Evolutionary conservation across 2,113 vertebrate genomes (phyloP).

Genomic region (Strix uralensis): DNA sequence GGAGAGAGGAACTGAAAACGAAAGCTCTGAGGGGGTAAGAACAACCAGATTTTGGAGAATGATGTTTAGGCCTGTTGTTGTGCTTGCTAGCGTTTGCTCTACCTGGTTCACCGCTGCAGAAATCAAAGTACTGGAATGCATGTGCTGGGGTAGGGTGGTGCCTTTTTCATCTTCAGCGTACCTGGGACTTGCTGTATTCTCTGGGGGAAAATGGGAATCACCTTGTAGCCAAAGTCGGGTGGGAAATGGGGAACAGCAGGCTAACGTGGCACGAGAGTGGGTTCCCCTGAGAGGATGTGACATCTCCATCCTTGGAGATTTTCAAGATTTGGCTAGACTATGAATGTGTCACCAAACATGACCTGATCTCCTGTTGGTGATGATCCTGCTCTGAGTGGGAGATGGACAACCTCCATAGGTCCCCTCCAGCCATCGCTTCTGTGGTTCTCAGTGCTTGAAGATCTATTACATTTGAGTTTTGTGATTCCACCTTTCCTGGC

Average conservation of each 20-base stretch:
- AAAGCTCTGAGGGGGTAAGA: background rate
- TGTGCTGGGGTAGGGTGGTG: background rate
- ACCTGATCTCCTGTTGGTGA: background rate
- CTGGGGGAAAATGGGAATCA: accelerated
- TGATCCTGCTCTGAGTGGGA: background rate
- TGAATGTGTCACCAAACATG: background rate
- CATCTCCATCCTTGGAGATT: background rate
- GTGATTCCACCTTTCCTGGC: background rate
- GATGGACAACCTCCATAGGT: background rate
- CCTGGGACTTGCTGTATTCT: background rate
- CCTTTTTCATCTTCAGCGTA: background rate
- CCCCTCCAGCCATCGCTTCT: background rate
- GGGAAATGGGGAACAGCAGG: background rate
- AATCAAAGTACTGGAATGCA: background rate
- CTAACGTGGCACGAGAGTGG: accelerated
- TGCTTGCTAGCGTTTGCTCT: background rate
- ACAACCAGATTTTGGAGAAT: background rate
- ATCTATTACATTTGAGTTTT: background rate
- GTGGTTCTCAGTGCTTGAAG: background rate
- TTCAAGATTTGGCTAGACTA: background rate
- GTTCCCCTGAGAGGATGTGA: background rate
- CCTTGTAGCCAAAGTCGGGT: background rate
- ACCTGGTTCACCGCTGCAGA: background rate
- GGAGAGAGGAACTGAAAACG: background rate
- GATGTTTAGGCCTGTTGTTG: background rate